Base-by-base conservation (phyloP, 1,140 invertebrate genomes). In the Lucilia cuprina region DNA sequence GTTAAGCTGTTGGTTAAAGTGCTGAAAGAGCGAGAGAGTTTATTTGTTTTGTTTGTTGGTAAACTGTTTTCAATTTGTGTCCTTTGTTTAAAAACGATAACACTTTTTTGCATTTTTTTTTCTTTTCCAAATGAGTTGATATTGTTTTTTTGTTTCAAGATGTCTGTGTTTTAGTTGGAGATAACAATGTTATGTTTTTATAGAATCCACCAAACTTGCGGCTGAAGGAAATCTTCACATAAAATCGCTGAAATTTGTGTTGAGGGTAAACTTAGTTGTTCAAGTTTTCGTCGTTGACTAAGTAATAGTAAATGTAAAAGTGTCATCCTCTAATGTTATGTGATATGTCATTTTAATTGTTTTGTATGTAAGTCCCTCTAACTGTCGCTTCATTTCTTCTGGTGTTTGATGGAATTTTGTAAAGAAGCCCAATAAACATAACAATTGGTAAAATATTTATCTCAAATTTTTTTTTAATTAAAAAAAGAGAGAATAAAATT, bases 291-390 rank as follows among this genome's bases (percentile, higher is more conserved):
- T 2, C 65, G 2, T 8, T 25, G 2, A 10, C n/a, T 70, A 21
- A 21, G 19, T 25, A 21, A 10, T 10, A 21, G 19, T 21, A 19
- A 19, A n/a, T 70, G 65, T 70, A 25, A 8, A 7, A 19, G 65
- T 70, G 7, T n/a, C 14, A 17, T 7, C 19, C 25, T 70, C 65
- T 70, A 70, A 25, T 2, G 65, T 70, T 21, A 70, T 70, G 65
- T 70, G 65, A 70, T n/a, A 70, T 70, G 65, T 19, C 65, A 70
- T 19, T 70, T 70, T 70, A 70, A 70, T 70, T 70, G 65, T 70
- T 0, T 70, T 60, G n/a, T 60, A 2, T 60, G 14, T 60, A n/a
- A 30, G 25, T 60, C 5, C 14, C 0, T 60, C 14, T 30, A 30
- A 30, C n/a, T 19, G 14, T 65, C n/a, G n/a, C n/a, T 70, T 70